Evolutionary conservation across 2,888 invertebrate species (phyloP).

Genomic region (Cryptocephalus primarius): DNA sequence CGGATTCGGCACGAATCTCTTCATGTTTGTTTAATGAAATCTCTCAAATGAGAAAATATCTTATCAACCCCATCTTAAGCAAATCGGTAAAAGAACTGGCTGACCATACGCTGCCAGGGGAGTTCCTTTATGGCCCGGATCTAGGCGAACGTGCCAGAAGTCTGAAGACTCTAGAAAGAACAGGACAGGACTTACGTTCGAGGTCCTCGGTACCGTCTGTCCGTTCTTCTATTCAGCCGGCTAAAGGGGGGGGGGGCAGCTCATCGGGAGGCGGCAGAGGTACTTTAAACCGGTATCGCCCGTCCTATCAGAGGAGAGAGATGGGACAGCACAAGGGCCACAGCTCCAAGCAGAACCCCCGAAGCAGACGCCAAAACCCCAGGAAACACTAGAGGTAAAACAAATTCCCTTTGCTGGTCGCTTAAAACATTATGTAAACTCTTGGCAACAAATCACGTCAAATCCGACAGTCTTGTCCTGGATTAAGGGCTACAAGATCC

Average conservation of each 20-base stretch:
- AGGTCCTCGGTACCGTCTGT: not conserved
- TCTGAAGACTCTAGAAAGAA: conserved; percentile 4
- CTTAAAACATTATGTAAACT: not conserved
- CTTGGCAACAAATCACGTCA: conserved; percentile 2
- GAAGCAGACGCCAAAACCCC: not conserved
- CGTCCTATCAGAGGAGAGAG: conserved; percentile 2
- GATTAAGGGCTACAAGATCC: conserved; percentile 4
- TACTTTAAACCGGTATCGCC: conserved; percentile 5
- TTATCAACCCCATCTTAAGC: conserved; percentile 1
- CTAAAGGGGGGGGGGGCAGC: conserved; percentile 1
- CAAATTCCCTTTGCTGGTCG: not conserved
- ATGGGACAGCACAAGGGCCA: conserved; percentile 2
- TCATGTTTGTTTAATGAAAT: conserved; percentile 4
- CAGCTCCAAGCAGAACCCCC: conserved; percentile 1
- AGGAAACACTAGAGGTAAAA: conserved; percentile 2
- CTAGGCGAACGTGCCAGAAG: conserved; percentile 3
- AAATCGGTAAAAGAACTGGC: conserved; percentile 4
- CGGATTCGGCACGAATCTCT: conserved; percentile 4
- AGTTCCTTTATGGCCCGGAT: conserved; percentile 7
- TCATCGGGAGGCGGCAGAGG: not conserved
- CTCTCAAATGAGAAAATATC: conserved; percentile 1
- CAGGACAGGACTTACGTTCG: conserved; percentile 1
- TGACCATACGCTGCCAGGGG: conserved; percentile 1
- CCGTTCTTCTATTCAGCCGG: not conserved
- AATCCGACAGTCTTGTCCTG: conserved; percentile 5